Evolutionary conservation across 2,797 vertebrate species (phyloP).

Genomic region (Eleutherodactylus coqui): DNA sequence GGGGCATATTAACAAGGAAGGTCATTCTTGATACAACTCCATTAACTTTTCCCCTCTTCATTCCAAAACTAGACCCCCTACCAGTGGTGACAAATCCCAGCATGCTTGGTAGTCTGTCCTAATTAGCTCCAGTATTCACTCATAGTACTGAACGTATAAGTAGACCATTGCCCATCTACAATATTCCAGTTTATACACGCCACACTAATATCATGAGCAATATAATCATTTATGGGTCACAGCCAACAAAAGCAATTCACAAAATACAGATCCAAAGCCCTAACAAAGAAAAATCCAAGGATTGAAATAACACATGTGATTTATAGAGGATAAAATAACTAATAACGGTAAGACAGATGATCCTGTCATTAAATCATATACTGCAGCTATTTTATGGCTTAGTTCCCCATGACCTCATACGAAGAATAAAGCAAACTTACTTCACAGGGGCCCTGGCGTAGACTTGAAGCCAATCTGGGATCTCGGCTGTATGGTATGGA

Average conservation of each 20-base stretch:
- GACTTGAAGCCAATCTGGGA: slow-evolving; percentile 98
- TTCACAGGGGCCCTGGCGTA: slow-evolving; percentile 96
- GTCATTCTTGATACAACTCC: too few species aligned
- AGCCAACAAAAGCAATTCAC: background rate
- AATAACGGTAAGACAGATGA: background rate
- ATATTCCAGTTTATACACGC: background rate
- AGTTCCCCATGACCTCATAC: background rate
- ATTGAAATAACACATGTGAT: background rate
- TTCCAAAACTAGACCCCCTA: too few species aligned
- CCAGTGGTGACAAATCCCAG: too few species aligned
- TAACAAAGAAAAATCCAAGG: background rate
- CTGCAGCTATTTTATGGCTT: background rate
- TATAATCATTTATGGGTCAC: background rate
- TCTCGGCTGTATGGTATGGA: slow-evolving; percentile 96
- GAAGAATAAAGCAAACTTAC: slow-evolving; percentile 76
- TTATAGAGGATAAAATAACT: background rate
- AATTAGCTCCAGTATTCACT: too few species aligned
- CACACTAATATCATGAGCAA: background rate
- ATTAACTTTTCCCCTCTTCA: too few species aligned
- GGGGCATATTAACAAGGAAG: too few species aligned
- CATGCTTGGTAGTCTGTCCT: too few species aligned
- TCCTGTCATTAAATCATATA: background rate
- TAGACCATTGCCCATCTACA: background rate
- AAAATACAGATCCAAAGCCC: background rate
- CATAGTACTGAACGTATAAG: too few species aligned